Base-by-base conservation (phyloP, 2,113 vertebrate species). In the Macrotus californicus region DNA sequence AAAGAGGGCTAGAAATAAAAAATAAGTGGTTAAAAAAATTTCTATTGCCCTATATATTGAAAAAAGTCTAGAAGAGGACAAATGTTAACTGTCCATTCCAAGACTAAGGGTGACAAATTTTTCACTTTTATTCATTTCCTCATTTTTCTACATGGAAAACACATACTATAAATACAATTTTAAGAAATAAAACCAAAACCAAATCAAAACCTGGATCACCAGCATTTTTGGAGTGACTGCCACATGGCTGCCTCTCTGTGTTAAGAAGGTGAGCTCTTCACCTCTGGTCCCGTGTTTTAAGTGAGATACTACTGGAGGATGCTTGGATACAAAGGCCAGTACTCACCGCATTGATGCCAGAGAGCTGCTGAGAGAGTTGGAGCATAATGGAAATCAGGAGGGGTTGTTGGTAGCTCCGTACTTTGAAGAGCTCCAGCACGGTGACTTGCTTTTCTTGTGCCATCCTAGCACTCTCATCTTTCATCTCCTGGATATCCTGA, bases 281-380 rank as follows among this genome's bases (percentile, higher is more conserved):
- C 13, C 26, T 5, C 34, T 41, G 5, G 21, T 34, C n/a, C 4
- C 10, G 5, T 22, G 64, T 46, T 52, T 29, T 41, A 69, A 76
- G 7, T 22, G 41, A 75, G 54, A 48, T 43, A 43, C 3, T 43
- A 43, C 3, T 3, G 18, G 0, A 24, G 21, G 50, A 64, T 0
- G 1, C 9, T 22, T 80, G 24, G 2, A 79, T 24, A 67, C 2
- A 3, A 29, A 2, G 3, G 43, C 3, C 19, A 0, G 39, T 69
- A 99, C 99, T 98, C 95, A 99, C 99, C 34, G 99, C 99, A 39
- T 99, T 99, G 98, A 99, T 99, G 86, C 99, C 99, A 0, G 99
- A 99, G 56, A 99, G 98, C 97, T 99, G 99, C 95, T 99, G 99
- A 2, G 99, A 99, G 26, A 99, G 99, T 97, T 99, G 99, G 21